Evolutionary conservation across 1,140 invertebrate species (phyloP).

Genomic region (Plutomurus gul): DNA sequence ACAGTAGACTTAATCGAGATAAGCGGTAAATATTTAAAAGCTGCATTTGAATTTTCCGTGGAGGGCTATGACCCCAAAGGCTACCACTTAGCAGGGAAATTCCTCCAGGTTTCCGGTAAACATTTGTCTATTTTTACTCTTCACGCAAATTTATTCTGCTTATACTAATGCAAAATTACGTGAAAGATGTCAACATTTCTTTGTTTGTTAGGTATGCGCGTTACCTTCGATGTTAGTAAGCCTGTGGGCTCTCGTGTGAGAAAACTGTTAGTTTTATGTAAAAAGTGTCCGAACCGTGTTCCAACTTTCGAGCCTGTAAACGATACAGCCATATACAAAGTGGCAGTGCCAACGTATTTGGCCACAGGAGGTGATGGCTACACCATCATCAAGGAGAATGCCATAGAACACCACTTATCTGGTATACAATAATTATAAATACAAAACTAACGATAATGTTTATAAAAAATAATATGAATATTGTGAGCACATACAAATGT

Average conservation of each 20-base stretch:
- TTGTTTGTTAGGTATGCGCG: slow-evolving; percentile 57
- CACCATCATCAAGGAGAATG: slow-evolving; percentile 56
- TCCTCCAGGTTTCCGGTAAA: slow-evolving; percentile 66
- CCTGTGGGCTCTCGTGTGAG: slow-evolving; percentile 65
- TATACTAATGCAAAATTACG: no score
- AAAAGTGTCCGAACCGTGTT: slow-evolving; percentile 64
- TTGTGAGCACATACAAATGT: background rate
- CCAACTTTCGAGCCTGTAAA: slow-evolving; percentile 64
- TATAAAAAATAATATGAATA: background rate
- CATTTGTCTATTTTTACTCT: background rate
- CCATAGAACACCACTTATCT: slow-evolving; percentile 53
- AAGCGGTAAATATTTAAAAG: slow-evolving; percentile 65
- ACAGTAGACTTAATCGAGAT: slow-evolving; percentile 69
- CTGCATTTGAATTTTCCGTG: slow-evolving; percentile 68
- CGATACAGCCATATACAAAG: slow-evolving; percentile 48
- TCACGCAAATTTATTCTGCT: no score
- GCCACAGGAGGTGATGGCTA: slow-evolving; percentile 62
- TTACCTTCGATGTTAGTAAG: slow-evolving; percentile 63
- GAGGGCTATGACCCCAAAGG: slow-evolving; percentile 61
- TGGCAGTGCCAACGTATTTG: slow-evolving; percentile 57
- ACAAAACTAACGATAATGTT: no score
- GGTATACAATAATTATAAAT: slow-evolving; percentile 41
- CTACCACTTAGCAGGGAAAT: slow-evolving; percentile 62
- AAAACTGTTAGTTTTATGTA: slow-evolving; percentile 65
- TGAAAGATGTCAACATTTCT: no score